Evolutionary conservation across 2,888 invertebrate genomes (phyloP), one percentile per base, ranked within the genome.

Genomic region (Mesoligia furuncula): DNA sequence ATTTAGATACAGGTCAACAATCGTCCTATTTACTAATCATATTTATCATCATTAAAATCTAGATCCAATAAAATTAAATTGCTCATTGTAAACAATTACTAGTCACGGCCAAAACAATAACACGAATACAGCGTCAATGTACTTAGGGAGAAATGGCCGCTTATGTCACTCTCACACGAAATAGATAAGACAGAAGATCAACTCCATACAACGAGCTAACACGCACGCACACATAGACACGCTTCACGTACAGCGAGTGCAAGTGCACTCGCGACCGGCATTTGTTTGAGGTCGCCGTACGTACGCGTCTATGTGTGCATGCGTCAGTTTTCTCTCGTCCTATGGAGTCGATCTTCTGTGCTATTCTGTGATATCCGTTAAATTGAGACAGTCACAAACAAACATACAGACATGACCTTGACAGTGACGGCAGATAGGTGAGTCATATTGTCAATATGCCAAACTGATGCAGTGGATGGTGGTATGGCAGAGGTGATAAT

Each of bases 381-480:
- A 73, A 67, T 74, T 66, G 66, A 72, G 73, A 48, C 42, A 67
- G 68, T 57, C 62, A 75, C 74, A 71, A 69, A 81, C 51, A 78
- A 71, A 83, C 79, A 85, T 45, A 77, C 76, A 85, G 70, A 69
- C 48, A 31, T 36, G 87, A 76, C 90, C 90, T 90, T 90, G 90
- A 79, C 83, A 72, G 59, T 78, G 77, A 59, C 68, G 70, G 61
- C 11, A 45, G n/a, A 73, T 73, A 61, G 69, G 73, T 86, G 88
- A 87, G 77, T 82, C 85, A 85, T n/a, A 72, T 75, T 85, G 85
- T 81, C 81, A 80, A 78, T 80, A 80, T 80, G 88, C 86, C 88
- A 79, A 80, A 72, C 92, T 92, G 91, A 85, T 92, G 93, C 92
- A 88, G 39, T 61, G 87, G 91, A 91, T 77, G 91, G 84, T 69